A percentile compares a stretch with the other conserved stretches of the same genome.
Evolutionary conservation across 2,113 vertebrate genomes (phyloP).

Genomic region (Polypterus bichir): DNA sequence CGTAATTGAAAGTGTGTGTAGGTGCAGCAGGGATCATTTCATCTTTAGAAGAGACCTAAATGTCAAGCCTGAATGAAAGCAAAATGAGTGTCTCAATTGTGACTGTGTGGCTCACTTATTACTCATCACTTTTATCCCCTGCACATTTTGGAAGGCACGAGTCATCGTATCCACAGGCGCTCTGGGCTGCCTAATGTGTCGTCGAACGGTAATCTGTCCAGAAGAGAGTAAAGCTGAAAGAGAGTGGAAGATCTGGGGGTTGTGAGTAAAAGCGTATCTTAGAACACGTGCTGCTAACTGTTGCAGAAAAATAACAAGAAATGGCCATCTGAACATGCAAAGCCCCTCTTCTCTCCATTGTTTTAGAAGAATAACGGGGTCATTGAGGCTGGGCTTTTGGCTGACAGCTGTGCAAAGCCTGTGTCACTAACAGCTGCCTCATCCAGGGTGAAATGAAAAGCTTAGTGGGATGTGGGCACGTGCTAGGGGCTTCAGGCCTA

Average conservation of each 20-base stretch:
- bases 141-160: too few relatives aligned
- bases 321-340: conserved; percentile 4
- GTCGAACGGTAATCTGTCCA: too few relatives aligned
- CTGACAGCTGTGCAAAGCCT: conserved; percentile 78
- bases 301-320: conserved; percentile 61
- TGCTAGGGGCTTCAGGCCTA: conserved; percentile 59
- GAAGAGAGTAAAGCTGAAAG: neutral
- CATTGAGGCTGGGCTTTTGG: conserved; percentile 40
- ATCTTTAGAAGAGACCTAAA: too few relatives aligned
- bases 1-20: too few relatives aligned
- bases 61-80: too few relatives aligned
- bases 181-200: too few relatives aligned
- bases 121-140: too few relatives aligned
- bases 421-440: conserved; percentile 86
- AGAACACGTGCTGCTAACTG: conserved; percentile 80
- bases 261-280: conserved; percentile 41
- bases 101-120: too few relatives aligned
- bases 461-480: conserved; percentile 62
- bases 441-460: conserved; percentile 71
- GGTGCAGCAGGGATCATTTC: too few relatives aligned
- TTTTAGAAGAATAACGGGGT: conserved; percentile 36
- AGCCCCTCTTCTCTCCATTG: conserved; percentile 36
- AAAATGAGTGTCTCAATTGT: too few relatives aligned
- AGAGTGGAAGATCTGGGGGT: conserved; percentile 15
- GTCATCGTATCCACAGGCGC: too few relatives aligned